These are phyloP conservation scores for Zaprionus ornatus DNA, from an alignment of 1,140 invertebrate genomes.

Conservation along the genomic window DNA sequence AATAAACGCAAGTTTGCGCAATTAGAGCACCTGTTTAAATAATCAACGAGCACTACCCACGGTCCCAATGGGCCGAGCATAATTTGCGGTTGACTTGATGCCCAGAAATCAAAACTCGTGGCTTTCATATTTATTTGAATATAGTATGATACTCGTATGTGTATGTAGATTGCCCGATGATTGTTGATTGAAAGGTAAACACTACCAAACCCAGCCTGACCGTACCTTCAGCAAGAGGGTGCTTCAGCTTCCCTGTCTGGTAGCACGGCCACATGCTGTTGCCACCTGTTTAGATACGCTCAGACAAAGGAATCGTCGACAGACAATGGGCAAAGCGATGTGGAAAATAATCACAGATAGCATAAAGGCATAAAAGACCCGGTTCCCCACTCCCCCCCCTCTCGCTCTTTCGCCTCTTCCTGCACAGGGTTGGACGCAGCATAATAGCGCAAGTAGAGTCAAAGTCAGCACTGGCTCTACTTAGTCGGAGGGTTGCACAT, in stretches of 20 bases:
- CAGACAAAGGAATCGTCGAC: conserved; percentile 57
- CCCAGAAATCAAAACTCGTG: conserved; percentile 41
- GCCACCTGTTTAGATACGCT: conserved; percentile 79
- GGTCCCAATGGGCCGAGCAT: conserved; percentile 14
- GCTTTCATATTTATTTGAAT: conserved; percentile 49
- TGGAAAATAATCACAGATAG: conserved; percentile 82
- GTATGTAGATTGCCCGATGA: conserved; percentile 8
- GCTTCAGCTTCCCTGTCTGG: neutral
- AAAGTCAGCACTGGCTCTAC: conserved; percentile 15
- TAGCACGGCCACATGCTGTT: conserved; percentile 66
- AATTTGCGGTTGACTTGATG: conserved; percentile 71
- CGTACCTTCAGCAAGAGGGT: neutral
- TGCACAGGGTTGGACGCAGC: conserved; percentile 45
- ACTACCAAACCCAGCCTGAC: conserved; percentile 40
- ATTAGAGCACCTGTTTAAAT: conserved; percentile 51
- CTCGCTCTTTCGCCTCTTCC: neutral
- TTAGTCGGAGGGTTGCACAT: conserved; percentile 41
- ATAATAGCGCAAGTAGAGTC: conserved; percentile 2
- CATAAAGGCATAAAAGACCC: conserved; percentile 69
- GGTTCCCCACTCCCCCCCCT: neutral
- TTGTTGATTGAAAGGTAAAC: conserved; percentile 79
- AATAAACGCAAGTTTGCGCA: conserved; percentile 21
- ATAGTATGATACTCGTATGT: conserved; percentile 35
- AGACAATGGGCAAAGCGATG: conserved; percentile 75
- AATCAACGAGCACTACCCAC: conserved; percentile 10